Base-by-base conservation (phyloP, 2,797 vertebrate species). In the Tenualosa thibaudeaui region DNA sequence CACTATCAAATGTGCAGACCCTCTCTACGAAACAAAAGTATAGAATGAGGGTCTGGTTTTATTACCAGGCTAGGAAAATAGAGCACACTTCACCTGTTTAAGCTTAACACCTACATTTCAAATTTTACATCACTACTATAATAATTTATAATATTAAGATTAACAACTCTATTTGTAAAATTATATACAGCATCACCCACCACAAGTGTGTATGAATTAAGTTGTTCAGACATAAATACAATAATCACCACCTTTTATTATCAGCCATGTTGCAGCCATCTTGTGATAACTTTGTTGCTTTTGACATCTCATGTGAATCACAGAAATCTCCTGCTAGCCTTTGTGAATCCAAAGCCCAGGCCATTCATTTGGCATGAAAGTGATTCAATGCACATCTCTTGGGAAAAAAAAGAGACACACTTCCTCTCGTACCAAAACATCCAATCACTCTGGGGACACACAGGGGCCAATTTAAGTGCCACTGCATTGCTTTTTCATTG, bases 341-440 rank as follows among this genome's bases (percentile, higher is more conserved):
- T 71, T 31, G 31, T 37, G 26, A 17, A 31, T 19, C 87, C 87
- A 92, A 85, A 90, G 86, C 88, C 91, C 89, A 89, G 86, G 83
- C 92, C 91, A 90, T 90, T 90, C 91, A 84, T 91, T 91, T 92
- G 90, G 93, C 91, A 93, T 86, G 87, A 93, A 93, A 90, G 90
- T 90, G 90, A 88, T 93, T 93, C 93, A 93, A 92, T 91, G 81
- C 40, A 12, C 51, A 71, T 83, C 46, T 88, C 87, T 89, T n/a
- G 24, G 60, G 24, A n/a, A 26, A 12, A 19, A 13, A 24, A 17
- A 91, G 93, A 88, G 89, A 90, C 91, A 86, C 91, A 91, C 88
- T 89, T 89, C 87, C 56, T 91, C 90, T 90, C 93, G 89, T 93
- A 93, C 92, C 89, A 91, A 94, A 93, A 92, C 88, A 93, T 85